These are phyloP conservation scores for Ophioninae sp. DNA, from an alignment of 2,888 invertebrate species.

Conservation along the genomic window DNA sequence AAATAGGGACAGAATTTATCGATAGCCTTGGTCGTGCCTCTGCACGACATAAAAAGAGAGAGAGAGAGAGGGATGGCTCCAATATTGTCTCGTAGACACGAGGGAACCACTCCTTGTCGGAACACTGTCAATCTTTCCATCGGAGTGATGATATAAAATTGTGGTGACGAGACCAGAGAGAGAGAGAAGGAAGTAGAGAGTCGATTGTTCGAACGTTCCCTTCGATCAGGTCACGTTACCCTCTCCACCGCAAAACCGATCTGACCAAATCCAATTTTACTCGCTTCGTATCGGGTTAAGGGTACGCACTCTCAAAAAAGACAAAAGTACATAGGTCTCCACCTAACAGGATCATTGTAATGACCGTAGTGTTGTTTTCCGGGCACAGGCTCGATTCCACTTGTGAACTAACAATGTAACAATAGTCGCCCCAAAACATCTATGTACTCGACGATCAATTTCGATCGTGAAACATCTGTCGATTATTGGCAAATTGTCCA, in stretches of 20 bases:
- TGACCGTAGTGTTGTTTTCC: neutral
- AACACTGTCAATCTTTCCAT: constrained; percentile 34
- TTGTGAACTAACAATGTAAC: neutral
- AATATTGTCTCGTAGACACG: constrained; percentile 37
- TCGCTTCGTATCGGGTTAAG: neutral
- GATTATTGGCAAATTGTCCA: neutral
- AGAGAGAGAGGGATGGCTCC: constrained; percentile 3
- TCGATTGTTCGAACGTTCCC: constrained; percentile 11
- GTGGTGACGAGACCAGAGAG: constrained; percentile 7
- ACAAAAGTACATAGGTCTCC: neutral
- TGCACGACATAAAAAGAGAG: constrained; percentile 35
- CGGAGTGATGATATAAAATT: constrained; percentile 45
- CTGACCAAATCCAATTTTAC: neutral
- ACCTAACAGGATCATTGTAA: neutral
- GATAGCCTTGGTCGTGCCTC: constrained; percentile 48
- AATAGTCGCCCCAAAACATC: neutral
- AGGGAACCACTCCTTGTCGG: constrained; percentile 53
- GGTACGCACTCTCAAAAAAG: neutral
- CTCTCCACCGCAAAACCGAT: neutral
- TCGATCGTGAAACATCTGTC: neutral
- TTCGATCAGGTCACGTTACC: neutral
- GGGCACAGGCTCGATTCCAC: neutral
- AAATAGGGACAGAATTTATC: constrained; percentile 15
- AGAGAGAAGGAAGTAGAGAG: neutral
- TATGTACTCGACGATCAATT: neutral